Percentiles rank a stretch among this genome's conserved stretches.
These are phyloP conservation scores for Pristionchus fissidentatus DNA, from an alignment of 2,888 invertebrate genomes.

Conservation along the genomic window DNA sequence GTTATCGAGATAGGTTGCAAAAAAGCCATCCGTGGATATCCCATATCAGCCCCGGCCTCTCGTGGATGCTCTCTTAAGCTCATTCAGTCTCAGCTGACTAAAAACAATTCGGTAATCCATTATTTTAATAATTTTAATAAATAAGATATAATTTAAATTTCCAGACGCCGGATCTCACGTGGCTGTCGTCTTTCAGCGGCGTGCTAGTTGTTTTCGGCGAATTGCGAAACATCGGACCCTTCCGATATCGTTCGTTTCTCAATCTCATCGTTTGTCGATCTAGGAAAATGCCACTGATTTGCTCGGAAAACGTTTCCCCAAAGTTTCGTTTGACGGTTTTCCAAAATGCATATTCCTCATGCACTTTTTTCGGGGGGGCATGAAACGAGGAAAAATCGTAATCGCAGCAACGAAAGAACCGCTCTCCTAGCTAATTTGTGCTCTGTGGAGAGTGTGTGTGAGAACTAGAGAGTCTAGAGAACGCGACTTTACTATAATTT, in stretches of 20 bases:
- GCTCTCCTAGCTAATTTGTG: neutral
- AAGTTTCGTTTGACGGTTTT: too few species aligned
- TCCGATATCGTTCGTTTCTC: neutral
- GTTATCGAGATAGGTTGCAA: too few species aligned
- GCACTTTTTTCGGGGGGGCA: too few species aligned
- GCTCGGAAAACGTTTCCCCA: neutral
- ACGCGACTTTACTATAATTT: too few species aligned
- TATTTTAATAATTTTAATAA: too few species aligned
- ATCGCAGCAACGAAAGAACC: neutral
- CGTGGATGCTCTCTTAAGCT: too few species aligned
- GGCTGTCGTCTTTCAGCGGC: neutral
- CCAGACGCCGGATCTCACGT: constrained; percentile 18
- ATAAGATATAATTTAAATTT: neutral
- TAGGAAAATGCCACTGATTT: neutral
- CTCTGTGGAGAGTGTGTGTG: neutral
- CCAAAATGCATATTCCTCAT: too few species aligned
- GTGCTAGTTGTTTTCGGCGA: neutral
- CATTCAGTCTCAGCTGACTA: too few species aligned
- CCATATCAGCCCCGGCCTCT: too few species aligned
- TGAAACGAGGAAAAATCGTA: neutral
- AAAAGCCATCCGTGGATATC: too few species aligned
- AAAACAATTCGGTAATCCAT: too few species aligned
- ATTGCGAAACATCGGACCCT: neutral
- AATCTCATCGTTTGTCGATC: neutral
- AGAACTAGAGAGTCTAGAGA: too few species aligned